Base-by-base conservation (phyloP, 64 coral and sea anemone genomes). In the Orbicella faveolata region DNA sequence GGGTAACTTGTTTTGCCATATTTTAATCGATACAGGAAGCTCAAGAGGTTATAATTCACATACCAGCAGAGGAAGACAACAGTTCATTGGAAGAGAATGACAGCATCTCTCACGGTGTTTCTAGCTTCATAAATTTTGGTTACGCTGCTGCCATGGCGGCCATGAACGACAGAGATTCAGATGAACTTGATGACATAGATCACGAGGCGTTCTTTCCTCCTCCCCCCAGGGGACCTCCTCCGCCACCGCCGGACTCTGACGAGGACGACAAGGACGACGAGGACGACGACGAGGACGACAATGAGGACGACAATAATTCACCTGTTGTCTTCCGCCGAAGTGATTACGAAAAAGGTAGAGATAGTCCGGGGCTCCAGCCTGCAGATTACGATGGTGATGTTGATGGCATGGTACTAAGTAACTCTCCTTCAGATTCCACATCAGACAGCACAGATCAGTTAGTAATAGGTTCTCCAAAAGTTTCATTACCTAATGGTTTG, bases 1-100 rank as follows among this genome's bases (percentile, higher is more conserved):
- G 10, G 21, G 67, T 70, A 0, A 70, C 10, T 70, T 70, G 30
- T 25, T 26, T 85, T 57, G 0, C 9, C 25, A 15, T 33, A 52
- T 72, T 52, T 85, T 66, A 3, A 23, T 44, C 52, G 21, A n/a
- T 0, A 30, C 65, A 85, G 82, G 82, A 85, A 72, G 82, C 82
- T 30, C 82, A 85, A 85, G 82, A 85, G 65, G 82, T 85, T 23
- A 72, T 85, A 52, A 39, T 85, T 13, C 82, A 85, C 65, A 48
- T 85, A 53, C 82, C 82, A 52, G 21, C 35, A 9, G 82, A 85
- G 82, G 82, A 70, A 25, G 67, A 85, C 65, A 52, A 52, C 21
- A 85, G 14, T 25, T 85, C 82, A 16, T 61, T 82, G 20, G 82
- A 85, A 73, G 82, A 65, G 25, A 85, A 65, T 72, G 82, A 85